Evolutionary conservation across 2,113 vertebrate genomes (phyloP), one percentile per base, ranked within the genome.

Genomic region (Elephantulus edwardii): DNA sequence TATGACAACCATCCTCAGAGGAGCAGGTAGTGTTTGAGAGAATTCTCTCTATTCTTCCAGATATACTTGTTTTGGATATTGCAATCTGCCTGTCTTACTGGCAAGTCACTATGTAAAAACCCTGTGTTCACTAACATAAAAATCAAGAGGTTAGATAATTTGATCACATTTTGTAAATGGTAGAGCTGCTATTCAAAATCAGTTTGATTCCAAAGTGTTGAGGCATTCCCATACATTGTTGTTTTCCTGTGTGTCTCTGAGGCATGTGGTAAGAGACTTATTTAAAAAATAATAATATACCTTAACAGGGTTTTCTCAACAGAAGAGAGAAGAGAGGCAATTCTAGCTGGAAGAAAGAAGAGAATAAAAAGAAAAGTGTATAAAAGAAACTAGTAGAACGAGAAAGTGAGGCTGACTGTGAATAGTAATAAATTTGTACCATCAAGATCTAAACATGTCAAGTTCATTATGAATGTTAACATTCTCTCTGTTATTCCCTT

Each of bases 391-490:
- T 3, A 46, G 13, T 12, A 58, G 56, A 79, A 88, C 86, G 28
- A 71, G 9, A 56, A 85, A 56, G 11, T 86, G 52, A 86, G 58
- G 20, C 3, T 68, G 83, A 79, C 66, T 10, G 76, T 92, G 75
- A 75, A 82, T 88, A 79, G 90, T 90, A 28, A 93, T 83, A 68
- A 60, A 93, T 48, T 77, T 71, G 5, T 0, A 26, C 33, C 38
- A 85, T 62, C 9, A 46, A 70, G 4, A 70, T 84, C 66, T 62
- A 89, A 71, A 77, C 38, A 9, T 75, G 19, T 8, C 72, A 68
- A 17, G 24, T 80, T 22, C 86, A 70, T 70, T 88, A 83, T 64
- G 30, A 81, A 7, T 76, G 74, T 84, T 86, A 60, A 0, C 46
- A 88, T 83, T 74, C 22, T 77, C 2, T 62, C 56, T 71, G 38